These are phyloP conservation scores for Rutpela maculata DNA, from an alignment of 2,888 invertebrate species.

Conservation along the genomic window DNA sequence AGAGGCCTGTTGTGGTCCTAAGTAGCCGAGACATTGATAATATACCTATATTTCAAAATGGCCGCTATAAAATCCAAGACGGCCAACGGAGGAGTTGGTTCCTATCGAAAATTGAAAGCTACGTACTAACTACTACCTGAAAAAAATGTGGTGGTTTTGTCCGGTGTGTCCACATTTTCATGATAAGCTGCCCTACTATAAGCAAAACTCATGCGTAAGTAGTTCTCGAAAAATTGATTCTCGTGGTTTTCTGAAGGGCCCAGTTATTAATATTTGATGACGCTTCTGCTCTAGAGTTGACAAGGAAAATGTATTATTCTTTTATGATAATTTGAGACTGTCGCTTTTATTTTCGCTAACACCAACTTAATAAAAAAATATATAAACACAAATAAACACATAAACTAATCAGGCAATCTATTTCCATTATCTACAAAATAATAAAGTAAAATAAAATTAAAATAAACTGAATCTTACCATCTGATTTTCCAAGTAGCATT, in stretches of 20 bases:
- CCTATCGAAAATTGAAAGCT: too few relatives aligned
- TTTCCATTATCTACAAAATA: slow-evolving; percentile 52
- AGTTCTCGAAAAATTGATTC: neutral
- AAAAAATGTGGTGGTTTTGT: too few relatives aligned
- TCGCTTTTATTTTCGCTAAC: slow-evolving; percentile 28
- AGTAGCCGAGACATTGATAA: too few relatives aligned
- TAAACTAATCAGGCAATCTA: slow-evolving; percentile 63
- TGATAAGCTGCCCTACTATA: too few relatives aligned
- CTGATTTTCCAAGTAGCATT: slow-evolving; percentile 73
- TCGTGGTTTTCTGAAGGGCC: neutral
- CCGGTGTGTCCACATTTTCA: too few relatives aligned
- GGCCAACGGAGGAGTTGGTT: too few relatives aligned
- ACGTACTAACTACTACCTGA: too few relatives aligned
- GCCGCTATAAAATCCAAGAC: too few relatives aligned
- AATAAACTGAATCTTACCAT: slow-evolving; percentile 74
- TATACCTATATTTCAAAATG: too few relatives aligned
- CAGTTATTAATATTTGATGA: neutral
- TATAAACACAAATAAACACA: slow-evolving; percentile 40
- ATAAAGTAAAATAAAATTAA: slow-evolving; percentile 50
- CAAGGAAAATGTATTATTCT: neutral
- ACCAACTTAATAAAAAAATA: slow-evolving; percentile 38
- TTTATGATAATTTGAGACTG: slow-evolving; percentile 2
- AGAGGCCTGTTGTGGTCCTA: too few relatives aligned
- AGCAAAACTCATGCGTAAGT: neutral
- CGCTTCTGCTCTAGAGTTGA: neutral